These are phyloP conservation scores for Meles meles DNA, from an alignment of 2,113 vertebrate species.

Conservation along the genomic window DNA sequence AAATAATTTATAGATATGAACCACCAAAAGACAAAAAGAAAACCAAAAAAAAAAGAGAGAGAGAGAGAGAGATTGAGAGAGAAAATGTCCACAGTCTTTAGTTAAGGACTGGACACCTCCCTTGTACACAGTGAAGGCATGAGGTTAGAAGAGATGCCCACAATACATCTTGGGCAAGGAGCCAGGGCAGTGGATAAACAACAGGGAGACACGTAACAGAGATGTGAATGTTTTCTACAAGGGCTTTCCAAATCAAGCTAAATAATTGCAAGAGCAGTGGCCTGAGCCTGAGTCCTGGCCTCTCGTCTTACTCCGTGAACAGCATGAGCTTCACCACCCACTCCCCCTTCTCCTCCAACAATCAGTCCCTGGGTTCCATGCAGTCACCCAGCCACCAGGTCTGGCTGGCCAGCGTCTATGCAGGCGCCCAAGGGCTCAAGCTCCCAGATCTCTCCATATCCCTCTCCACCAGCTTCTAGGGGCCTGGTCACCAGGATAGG, in stretches of 20 bases:
- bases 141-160: not conserved
- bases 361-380: constrained; percentile 36
- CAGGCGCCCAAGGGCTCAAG: constrained; percentile 84
- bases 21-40: not conserved
- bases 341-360: constrained; percentile 61
- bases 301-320: not conserved
- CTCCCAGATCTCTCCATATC: constrained; percentile 81
- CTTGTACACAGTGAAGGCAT: not conserved
- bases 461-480: constrained; percentile 62
- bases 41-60: not conserved
- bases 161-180: not conserved
- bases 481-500: constrained; percentile 53
- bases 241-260: not conserved
- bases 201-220: not conserved
- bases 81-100: not conserved
- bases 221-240: not conserved
- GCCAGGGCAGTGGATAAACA: not conserved
- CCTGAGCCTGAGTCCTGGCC: not conserved
- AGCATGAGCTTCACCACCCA: constrained; percentile 82
- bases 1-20: not conserved
- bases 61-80: too few species aligned
- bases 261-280: not conserved
- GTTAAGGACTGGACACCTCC: not conserved
- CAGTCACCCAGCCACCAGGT: constrained; percentile 62
- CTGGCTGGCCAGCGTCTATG: constrained; percentile 85